Base-by-base conservation (phyloP, 2,797 vertebrate genomes). In the Chelon auratus region DNA sequence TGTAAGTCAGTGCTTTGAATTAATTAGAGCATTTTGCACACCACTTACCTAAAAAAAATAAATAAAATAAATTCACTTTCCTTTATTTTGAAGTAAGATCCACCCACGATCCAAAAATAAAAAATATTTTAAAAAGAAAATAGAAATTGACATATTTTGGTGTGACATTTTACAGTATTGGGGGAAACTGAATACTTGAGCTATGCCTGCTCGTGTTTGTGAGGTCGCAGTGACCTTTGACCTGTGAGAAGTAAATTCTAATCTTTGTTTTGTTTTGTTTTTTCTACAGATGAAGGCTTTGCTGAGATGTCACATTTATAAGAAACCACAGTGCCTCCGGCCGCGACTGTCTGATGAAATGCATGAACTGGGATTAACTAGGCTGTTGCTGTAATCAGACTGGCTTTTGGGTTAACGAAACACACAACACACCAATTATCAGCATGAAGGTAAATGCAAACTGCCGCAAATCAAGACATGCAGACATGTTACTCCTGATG, bases 401-500 rank as follows among this genome's bases (percentile, higher is more conserved):
- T 42, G 17, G 61, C 47, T 51, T 73, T 57, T 20, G n/a, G 55
- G 45, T 57, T 73, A 57, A 68, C 33, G 42, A 51, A 40, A 40
- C 65, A 11, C 39, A 37, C 45, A 37, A 68, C 22, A 43, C 71
- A 61, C 56, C n/a, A 10, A 58, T 50, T 47, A 62, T 40, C 50
- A 62, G 48, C 22, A 57, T 51, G 15, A 75, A 64, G 55, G 53
- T 62, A 69, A 76, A 79, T 71, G 62, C 39, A 63, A 68, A 73
- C 14, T 62, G 52, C 39, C 77, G 61, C n/a, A 60, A 72, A 77
- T 71, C 51, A 74, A 81, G 48, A 76, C 58, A 51, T 13, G 12
- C 24, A 4, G 36, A 62, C 33, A 61, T 62, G 68, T 56, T 68
- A 8, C 24, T 59, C 55, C 65, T 79, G 65, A 80, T 66, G 20